Conservation (phyloP, 2,797 vertebrate species). For the Mycteria americana region DNA sequence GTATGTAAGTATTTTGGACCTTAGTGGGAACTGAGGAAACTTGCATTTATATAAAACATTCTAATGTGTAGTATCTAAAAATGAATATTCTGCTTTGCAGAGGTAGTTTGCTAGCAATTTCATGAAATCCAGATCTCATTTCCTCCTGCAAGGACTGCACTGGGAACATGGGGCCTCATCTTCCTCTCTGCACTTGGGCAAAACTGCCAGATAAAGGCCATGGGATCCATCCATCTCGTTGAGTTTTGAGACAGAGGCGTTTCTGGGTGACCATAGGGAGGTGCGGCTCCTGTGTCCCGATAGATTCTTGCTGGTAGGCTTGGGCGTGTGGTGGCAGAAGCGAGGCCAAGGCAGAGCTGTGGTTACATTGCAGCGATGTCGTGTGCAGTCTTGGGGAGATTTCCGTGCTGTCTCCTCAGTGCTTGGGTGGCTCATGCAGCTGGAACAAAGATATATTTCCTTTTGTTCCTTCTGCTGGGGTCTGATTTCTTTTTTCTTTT, state of each 20-base stretch:
- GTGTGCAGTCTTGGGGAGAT: background rate
- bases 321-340: background rate
- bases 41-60: background rate
- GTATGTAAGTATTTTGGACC: background rate
- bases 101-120: background rate
- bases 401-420: background rate
- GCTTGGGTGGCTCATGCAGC: background rate
- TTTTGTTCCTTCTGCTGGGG: background rate
- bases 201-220: background rate
- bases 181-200: background rate
- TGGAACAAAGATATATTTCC: background rate
- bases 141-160: background rate
- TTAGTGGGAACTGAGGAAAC: background rate
- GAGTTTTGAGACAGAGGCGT: background rate
- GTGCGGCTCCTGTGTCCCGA: background rate
- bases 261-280: background rate
- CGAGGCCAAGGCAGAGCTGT: background rate
- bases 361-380: accelerated
- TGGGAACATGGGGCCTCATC: background rate
- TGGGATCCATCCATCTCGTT: background rate
- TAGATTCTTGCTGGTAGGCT: background rate
- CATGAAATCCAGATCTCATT: background rate
- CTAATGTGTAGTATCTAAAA: background rate
- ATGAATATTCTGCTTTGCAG: background rate
- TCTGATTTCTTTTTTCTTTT: constrained; percentile 5